Percentiles rank a stretch among this genome's conserved stretches.
Evolutionary conservation across 2,888 invertebrate species (phyloP).

Genomic region (Drosophila ezoana): DNA sequence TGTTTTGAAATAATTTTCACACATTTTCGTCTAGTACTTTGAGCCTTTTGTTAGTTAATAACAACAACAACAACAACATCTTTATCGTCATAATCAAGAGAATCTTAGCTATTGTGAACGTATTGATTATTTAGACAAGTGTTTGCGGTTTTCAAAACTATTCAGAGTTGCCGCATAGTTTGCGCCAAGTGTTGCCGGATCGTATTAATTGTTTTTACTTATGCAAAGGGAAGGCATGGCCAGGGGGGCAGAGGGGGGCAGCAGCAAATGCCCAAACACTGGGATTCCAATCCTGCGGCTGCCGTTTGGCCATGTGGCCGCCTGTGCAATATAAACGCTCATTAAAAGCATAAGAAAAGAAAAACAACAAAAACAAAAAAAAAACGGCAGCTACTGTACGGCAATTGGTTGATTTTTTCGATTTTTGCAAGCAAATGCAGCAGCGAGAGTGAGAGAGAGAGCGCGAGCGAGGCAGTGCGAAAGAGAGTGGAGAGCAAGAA

Average conservation of each 20-base stretch:
- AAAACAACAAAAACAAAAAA: slow-evolving; percentile 73
- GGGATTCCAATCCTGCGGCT: slow-evolving; percentile 37
- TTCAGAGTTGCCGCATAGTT: slow-evolving; percentile 2
- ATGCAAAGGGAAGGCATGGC: background rate
- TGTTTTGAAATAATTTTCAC: background rate
- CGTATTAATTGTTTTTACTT: slow-evolving; percentile 20
- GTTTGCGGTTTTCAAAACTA: slow-evolving; percentile 40
- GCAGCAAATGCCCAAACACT: slow-evolving; percentile 27
- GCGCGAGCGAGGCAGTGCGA: slow-evolving; percentile 39
- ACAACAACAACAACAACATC: slow-evolving; percentile 4
- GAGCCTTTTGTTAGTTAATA: background rate
- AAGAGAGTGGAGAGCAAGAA: slow-evolving; percentile 55
- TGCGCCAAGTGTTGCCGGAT: slow-evolving; percentile 15
- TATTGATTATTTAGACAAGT: slow-evolving; percentile 50
- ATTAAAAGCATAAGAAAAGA: slow-evolving; percentile 80
- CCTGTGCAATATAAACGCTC: slow-evolving; percentile 77
- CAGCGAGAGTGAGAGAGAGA: slow-evolving; percentile 10
- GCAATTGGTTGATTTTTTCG: slow-evolving; percentile 78
- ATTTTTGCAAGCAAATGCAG: slow-evolving; percentile 50
- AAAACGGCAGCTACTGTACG: slow-evolving; percentile 77
- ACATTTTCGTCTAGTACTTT: slow-evolving; percentile 4
- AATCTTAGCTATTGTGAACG: slow-evolving; percentile 27
- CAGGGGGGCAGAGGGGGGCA: background rate
- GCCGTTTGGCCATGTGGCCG: slow-evolving; percentile 36
- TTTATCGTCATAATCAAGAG: slow-evolving; percentile 19